phyloP scores from a whole-genome alignment of 2,888 invertebrate genomes.

The Drosophila algonquin region DNA sequence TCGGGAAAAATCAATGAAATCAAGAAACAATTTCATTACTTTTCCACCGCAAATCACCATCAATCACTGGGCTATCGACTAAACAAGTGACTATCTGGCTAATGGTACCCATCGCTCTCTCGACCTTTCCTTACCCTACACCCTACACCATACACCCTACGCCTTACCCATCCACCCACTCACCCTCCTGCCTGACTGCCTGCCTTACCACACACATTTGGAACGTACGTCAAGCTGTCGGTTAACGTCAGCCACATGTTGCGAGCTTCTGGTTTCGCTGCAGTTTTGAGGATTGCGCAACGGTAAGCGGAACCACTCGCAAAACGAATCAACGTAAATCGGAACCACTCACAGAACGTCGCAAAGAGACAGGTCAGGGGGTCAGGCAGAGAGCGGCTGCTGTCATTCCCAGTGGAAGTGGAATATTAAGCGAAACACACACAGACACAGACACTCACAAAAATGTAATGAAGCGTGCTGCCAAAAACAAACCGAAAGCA shows the following conservation, averaged over 20 bases:
- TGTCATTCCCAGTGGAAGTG: constrained; percentile 25
- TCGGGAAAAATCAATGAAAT: background rate
- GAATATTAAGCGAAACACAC: constrained; percentile 50
- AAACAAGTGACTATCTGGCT: constrained; percentile 52
- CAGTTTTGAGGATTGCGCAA: constrained; percentile 48
- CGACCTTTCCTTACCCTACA: background rate
- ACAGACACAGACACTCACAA: constrained; percentile 21
- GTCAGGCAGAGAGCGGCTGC: background rate
- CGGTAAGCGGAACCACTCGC: background rate
- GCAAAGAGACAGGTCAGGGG: background rate
- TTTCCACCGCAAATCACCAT: constrained; percentile 31
- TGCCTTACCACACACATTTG: too few species aligned
- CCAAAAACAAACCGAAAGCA: constrained; percentile 5
- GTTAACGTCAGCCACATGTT: constrained; percentile 63
- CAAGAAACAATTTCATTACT: constrained; percentile 2
- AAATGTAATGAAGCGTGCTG: constrained; percentile 36
- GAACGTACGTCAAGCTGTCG: constrained; percentile 15
- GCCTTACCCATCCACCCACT: background rate
- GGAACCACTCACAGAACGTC: background rate
- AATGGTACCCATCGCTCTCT: background rate
- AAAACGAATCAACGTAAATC: too few species aligned
- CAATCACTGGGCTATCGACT: constrained; percentile 61
- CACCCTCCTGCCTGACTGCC: background rate
- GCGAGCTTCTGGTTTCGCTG: constrained; percentile 2
- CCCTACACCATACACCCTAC: too few species aligned